phyloP scores from a whole-genome alignment of 2,888 invertebrate genomes.

The Caenorhabditis macrosperma region DNA sequence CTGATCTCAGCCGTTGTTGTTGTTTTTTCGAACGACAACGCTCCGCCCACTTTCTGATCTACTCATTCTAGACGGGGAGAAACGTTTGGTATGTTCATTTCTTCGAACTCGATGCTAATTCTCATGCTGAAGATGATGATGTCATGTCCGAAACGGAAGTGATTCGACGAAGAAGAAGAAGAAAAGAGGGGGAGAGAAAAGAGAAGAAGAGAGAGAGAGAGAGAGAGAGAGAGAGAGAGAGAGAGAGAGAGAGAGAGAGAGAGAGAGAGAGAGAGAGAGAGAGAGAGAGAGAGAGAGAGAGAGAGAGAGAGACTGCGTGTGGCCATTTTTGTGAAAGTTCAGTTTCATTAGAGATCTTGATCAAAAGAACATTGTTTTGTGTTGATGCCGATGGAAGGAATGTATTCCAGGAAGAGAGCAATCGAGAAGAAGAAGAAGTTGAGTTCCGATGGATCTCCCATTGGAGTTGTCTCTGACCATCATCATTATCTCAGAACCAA shows the following conservation, averaged over 20 bases:
- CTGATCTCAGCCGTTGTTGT: slow-evolving; percentile 47
- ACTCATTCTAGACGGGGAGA: slow-evolving; percentile 12
- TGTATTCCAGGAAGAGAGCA: neutral
- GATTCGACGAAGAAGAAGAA: slow-evolving; percentile 25
- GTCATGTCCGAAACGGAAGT: slow-evolving; percentile 14
- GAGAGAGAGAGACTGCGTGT: neutral
- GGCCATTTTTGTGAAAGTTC: slow-evolving; percentile 32
- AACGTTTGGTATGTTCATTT: neutral
- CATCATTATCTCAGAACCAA: no score
- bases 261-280: neutral
- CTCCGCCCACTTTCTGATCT: slow-evolving; percentile 12
- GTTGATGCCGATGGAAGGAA: neutral
- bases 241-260: neutral
- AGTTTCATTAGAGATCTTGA: slow-evolving; percentile 38
- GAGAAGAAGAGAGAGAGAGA: neutral
- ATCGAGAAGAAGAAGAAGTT: neutral
- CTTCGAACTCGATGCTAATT: neutral
- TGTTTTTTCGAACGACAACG: slow-evolving; percentile 27
- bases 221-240: neutral
- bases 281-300: neutral
- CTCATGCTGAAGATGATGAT: slow-evolving; percentile 9
- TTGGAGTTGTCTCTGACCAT: no score
- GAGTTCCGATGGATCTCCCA: no score
- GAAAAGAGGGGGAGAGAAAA: neutral
- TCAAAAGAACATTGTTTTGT: slow-evolving; percentile 6